Percentiles rank a stretch among this genome's conserved stretches.
Conservation (phyloP, 1,140 invertebrate genomes). For the Manduca sexta region DNA sequence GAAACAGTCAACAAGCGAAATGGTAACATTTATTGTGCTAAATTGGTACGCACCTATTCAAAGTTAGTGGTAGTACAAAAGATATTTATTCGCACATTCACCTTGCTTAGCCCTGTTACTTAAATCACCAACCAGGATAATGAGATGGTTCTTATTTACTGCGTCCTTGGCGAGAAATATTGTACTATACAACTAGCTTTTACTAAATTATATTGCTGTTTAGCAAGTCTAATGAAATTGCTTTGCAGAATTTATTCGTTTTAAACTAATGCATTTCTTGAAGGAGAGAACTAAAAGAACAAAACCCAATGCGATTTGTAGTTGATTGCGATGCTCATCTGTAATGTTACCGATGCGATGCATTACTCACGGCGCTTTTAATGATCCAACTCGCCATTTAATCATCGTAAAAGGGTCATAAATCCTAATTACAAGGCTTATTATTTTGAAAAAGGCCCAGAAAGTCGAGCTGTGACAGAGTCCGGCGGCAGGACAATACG, state of each 20-base stretch:
- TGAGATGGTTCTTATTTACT: conserved; percentile 22
- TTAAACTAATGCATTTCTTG: not conserved
- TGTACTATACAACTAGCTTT: conserved; percentile 13
- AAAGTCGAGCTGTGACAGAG: conserved; percentile 35
- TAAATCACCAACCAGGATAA: conserved; percentile 19
- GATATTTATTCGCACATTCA: conserved; percentile 14
- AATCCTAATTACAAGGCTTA: conserved; percentile 61
- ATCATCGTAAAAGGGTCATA: conserved; percentile 57
- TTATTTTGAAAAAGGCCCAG: conserved; percentile 47
- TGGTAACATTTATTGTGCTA: no score
- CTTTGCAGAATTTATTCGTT: not conserved
- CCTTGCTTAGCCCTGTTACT: conserved; percentile 16
- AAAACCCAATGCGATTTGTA: not conserved
- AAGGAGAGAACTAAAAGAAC: not conserved
- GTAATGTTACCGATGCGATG: conserved; percentile 32
- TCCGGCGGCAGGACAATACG: conserved; percentile 43
- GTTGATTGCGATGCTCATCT: conserved; percentile 19
- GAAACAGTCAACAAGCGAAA: no score
- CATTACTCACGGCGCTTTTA: conserved; percentile 35
- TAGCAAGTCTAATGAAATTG: conserved; percentile 8
- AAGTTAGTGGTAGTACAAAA: conserved; percentile 8
- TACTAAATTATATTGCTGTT: conserved; percentile 12
- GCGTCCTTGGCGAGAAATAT: conserved; percentile 16
- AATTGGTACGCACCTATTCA: not conserved
- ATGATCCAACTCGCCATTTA: conserved; percentile 44